Evolutionary conservation across 1,140 invertebrate species (phyloP), one percentile per base, ranked within the genome.

Genomic region (Cydia splendana): DNA sequence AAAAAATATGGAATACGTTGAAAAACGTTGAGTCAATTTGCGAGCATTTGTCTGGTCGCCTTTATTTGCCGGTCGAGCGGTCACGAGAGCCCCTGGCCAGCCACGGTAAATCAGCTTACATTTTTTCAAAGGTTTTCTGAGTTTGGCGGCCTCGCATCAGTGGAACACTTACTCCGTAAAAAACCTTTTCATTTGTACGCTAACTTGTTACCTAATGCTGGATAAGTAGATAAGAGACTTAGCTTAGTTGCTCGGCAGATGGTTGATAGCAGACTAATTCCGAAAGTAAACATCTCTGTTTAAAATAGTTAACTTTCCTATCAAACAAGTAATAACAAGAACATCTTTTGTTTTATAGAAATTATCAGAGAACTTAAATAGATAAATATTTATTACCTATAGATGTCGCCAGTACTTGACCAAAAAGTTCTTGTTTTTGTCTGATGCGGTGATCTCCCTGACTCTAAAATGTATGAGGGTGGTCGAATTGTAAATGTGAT

Each of bases 1-100:
- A 87, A 87, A 87, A 88, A 88, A 87, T 89, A 88, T 89, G 83
- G 86, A 84, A 88, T 91, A 87, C 86, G 85, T 87, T 90, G 85
- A 88, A 91, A 90, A 91, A 89, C 85, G 86, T 91, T 82, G 84
- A 92, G 88, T 91, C 91, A 91, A 92, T 91, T 91, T 91, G 87
- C 84, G 85, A 90, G 85, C 88, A 91, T 93, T 93, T 91, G 89
- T 91, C 88, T 91, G 88, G 86, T 88, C 84, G 90, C 87, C 87
- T 92, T 91, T 91, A 90, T 91, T 92, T 92, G 86, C 85, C 88
- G 88, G 87, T 80, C 85, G 87, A 88, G 84, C 81, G 88, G 80
- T 76, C 86, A 84, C 85, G 80, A 82, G 83, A 84, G 88, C 84
- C 86, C 79, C 84, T 84, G 84, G 79, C 82, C 83, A 80, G 86